Percentiles rank a stretch among this genome's conserved stretches.
phyloP scores from a whole-genome alignment of 2,888 invertebrate species.

The Sipha maydis region DNA sequence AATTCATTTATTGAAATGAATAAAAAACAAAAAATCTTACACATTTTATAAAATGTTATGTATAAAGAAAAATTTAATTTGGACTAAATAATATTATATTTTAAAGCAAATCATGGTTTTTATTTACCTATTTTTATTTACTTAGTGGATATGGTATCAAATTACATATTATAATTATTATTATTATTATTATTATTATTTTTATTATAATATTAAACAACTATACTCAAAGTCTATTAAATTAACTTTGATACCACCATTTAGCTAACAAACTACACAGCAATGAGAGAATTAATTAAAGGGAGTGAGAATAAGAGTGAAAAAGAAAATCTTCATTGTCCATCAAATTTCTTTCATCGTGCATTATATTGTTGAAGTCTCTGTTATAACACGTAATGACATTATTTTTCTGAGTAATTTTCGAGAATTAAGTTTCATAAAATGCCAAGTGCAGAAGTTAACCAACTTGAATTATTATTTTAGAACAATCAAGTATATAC shows the following conservation, averaged over 20 bases:
- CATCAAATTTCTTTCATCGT: background rate
- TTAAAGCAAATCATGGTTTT: too few species aligned
- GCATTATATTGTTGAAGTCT: background rate
- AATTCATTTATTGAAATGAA: too few species aligned
- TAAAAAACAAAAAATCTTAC: too few species aligned
- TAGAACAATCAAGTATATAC: background rate
- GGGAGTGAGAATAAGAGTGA: background rate
- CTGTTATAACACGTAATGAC: background rate
- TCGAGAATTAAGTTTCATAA: background rate
- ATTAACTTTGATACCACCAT: background rate
- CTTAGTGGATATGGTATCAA: too few species aligned
- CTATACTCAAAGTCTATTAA: background rate
- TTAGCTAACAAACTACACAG: background rate
- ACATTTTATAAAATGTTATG: too few species aligned
- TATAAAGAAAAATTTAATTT: too few species aligned
- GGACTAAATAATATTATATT: too few species aligned
- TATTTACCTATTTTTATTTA: too few species aligned
- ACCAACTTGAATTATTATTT: background rate
- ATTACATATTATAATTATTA: too few species aligned
- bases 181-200: too few species aligned
- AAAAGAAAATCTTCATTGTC: background rate
- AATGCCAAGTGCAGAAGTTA: conserved; percentile 3
- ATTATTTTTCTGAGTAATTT: background rate
- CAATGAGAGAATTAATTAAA: background rate
- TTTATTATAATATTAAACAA: too few species aligned